A percentile compares a stretch with the other conserved stretches of the same genome.
phyloP scores from a whole-genome alignment of 2,888 invertebrate species.

The Synergus itoensis region DNA sequence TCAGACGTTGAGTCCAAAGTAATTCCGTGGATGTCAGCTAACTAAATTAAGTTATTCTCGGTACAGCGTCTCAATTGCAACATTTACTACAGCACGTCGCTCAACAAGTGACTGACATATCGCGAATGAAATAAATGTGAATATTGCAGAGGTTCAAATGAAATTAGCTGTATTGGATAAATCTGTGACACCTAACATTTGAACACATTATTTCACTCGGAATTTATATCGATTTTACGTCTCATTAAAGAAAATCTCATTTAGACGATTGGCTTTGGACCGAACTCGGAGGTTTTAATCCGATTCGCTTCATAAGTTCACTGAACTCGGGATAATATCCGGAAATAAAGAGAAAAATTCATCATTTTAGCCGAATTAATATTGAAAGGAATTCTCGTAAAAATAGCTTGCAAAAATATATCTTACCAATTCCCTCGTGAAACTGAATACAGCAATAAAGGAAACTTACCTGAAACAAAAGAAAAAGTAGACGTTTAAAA shows the following conservation, averaged over 20 bases:
- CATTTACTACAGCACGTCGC: slow-evolving; percentile 31
- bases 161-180: slow-evolving; percentile 22
- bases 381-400: background rate
- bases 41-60: slow-evolving; percentile 37
- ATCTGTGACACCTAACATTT: slow-evolving; percentile 33
- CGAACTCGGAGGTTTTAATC: background rate
- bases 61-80: slow-evolving; percentile 14
- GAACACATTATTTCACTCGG: slow-evolving; percentile 15
- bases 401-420: background rate
- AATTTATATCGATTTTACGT: slow-evolving; percentile 32
- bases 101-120: slow-evolving; percentile 38
- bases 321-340: background rate
- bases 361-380: background rate
- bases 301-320: slow-evolving; percentile 13
- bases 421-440: background rate
- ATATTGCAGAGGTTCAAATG: slow-evolving; percentile 7
- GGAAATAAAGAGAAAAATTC: background rate
- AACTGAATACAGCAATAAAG: background rate
- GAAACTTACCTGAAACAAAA: slow-evolving; percentile 16
- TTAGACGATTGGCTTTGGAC: background rate
- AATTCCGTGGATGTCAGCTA: slow-evolving; percentile 33
- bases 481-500: background rate
- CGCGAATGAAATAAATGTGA: slow-evolving; percentile 20
- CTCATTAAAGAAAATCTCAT: slow-evolving; percentile 33
- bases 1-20: slow-evolving; percentile 32